Conservation (phyloP, 2,113 vertebrate genomes). For the Odobenus rosmarus region DNA sequence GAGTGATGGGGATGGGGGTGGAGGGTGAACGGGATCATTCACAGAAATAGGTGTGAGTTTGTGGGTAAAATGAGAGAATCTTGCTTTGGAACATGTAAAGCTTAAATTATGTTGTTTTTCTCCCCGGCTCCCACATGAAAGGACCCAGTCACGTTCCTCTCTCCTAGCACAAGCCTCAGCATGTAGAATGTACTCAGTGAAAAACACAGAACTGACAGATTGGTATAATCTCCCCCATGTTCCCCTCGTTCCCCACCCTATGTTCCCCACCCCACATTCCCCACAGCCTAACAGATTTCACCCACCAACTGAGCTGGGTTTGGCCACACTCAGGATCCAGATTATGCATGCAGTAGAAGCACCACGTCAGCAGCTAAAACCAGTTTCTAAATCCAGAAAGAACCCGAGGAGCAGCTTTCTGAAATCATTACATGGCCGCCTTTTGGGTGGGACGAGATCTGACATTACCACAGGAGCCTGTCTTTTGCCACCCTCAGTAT, state of each 20-base stretch:
- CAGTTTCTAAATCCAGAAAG: background rate
- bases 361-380: background rate
- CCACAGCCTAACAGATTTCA: background rate
- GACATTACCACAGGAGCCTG: background rate
- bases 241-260: background rate
- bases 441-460: background rate
- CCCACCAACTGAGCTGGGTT: background rate
- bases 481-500: fast-evolving
- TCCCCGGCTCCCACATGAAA: background rate
- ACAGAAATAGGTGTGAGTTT: background rate
- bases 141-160: background rate
- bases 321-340: background rate
- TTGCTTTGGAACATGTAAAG: background rate
- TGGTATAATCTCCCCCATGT: background rate
- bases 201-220: background rate
- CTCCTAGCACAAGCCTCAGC: background rate
- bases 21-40: background rate
- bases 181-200: background rate
- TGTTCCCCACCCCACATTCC: background rate
- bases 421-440: fast-evolving
- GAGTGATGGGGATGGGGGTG: no score
- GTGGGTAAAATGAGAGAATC: background rate
- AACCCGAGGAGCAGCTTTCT: background rate
- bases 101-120: background rate
- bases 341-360: background rate